phyloP scores from a whole-genome alignment of 1,140 invertebrate genomes.

The Chironomus striatipennis region DNA sequence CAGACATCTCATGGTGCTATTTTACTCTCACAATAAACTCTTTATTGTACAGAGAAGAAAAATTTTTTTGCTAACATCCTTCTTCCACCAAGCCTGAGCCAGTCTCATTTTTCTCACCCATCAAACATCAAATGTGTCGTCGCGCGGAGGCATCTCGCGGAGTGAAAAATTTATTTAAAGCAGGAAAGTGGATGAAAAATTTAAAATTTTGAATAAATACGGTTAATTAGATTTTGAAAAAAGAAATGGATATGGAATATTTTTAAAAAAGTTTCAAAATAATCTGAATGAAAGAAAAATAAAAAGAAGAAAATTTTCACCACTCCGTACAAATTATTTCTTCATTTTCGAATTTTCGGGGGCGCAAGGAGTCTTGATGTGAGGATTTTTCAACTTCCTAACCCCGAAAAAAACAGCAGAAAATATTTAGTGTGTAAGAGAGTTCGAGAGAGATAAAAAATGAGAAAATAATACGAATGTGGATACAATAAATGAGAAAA shows the following conservation, averaged over 20 bases:
- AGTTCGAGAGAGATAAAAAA: not conserved
- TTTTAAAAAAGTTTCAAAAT: not conserved
- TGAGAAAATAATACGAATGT: not conserved
- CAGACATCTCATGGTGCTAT: not conserved
- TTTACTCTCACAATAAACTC: not conserved
- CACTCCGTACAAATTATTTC: not conserved
- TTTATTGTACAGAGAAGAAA: not conserved
- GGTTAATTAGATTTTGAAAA: not conserved
- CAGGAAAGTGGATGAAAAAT: not conserved
- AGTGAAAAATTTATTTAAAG: slow-evolving; percentile 13
- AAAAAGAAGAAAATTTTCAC: not conserved
- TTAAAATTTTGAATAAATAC: not conserved
- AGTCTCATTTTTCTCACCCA: slow-evolving; percentile 22
- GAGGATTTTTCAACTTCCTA: not conserved
- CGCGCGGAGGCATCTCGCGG: not conserved
- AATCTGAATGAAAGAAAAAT: not conserved
- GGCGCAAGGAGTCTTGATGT: not conserved
- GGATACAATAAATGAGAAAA: too few species aligned
- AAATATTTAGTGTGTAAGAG: not conserved
- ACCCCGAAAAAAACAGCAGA: not conserved
- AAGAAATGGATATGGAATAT: not conserved
- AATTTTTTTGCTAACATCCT: not conserved
- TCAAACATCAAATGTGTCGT: slow-evolving; percentile 23
- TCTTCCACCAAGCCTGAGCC: not conserved
- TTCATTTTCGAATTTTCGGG: slow-evolving; percentile 8